These are phyloP conservation scores for Podarcis siculus DNA, from an alignment of 2,797 vertebrate genomes.

Conservation along the genomic window DNA sequence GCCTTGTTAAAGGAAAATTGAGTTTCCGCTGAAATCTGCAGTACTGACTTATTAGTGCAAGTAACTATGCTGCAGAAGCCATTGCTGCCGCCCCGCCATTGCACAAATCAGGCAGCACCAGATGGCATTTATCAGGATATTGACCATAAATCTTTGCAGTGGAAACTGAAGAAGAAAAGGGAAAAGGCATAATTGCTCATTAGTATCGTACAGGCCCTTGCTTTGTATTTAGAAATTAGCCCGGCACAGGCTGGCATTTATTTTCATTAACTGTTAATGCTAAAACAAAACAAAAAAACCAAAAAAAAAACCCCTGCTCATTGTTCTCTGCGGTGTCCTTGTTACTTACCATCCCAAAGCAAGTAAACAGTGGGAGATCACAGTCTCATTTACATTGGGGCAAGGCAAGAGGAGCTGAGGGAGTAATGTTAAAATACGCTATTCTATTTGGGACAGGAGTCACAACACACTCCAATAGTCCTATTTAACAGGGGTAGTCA, in stretches of 20 bases:
- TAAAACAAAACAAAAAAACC: background rate
- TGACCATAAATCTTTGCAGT: slow-evolving; percentile 29
- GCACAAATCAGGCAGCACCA: background rate
- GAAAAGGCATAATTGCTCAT: slow-evolving; percentile 2
- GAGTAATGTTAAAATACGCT: no score
- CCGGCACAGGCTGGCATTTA: background rate
- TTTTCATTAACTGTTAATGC: slow-evolving; percentile 8
- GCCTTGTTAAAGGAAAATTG: slow-evolving; percentile 61
- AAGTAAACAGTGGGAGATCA: background rate
- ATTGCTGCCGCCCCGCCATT: slow-evolving; percentile 9
- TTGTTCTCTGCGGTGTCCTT: background rate
- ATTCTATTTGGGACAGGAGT: no score
- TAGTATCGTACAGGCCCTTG: background rate
- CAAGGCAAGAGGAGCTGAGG: background rate
- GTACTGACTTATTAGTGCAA: slow-evolving; percentile 22
- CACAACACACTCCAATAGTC: background rate
- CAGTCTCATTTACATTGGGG: background rate
- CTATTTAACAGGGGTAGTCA: background rate
- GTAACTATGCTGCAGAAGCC: slow-evolving; percentile 1
- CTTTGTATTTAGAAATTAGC: slow-evolving; percentile 30
- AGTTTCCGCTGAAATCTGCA: slow-evolving; percentile 62
- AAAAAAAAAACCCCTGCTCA: background rate
- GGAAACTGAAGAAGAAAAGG: slow-evolving; percentile 31
- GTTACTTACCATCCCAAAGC: background rate
- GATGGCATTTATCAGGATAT: slow-evolving; percentile 42